Conservation (phyloP, 2,888 invertebrate genomes). For the Caradrina kadenii region DNA sequence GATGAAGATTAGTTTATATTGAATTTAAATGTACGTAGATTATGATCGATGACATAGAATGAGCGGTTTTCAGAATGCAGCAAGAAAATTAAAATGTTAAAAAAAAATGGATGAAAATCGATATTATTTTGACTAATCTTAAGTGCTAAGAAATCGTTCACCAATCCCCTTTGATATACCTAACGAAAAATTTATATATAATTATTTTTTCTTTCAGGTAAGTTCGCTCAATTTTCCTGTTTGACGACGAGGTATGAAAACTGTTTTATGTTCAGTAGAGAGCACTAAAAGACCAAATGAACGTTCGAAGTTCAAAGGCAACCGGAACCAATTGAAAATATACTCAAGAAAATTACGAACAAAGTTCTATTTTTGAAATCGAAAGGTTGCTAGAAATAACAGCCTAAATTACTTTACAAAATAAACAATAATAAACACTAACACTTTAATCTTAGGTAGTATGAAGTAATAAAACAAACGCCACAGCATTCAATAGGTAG, state of each 20-base stretch:
- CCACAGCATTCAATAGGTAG: slow-evolving; percentile 67
- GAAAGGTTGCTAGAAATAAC: slow-evolving; percentile 2
- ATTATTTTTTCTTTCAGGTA: slow-evolving; percentile 58
- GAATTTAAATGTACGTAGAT: too few relatives aligned
- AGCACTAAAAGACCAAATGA: slow-evolving; percentile 12
- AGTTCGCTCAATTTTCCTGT: slow-evolving; percentile 26
- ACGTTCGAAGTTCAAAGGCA: slow-evolving; percentile 20
- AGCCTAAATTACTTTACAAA: slow-evolving; percentile 1
- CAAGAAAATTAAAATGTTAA: too few relatives aligned
- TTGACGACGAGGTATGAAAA: slow-evolving; percentile 21
- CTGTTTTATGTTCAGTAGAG: slow-evolving; percentile 9
- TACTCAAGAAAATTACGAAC: neutral
- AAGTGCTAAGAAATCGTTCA: slow-evolving; percentile 26
- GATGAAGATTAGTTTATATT: too few relatives aligned
- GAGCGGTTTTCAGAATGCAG: too few relatives aligned
- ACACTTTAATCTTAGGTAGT: slow-evolving; percentile 36
- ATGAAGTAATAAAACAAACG: slow-evolving; percentile 33
- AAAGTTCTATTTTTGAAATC: slow-evolving; percentile 21
- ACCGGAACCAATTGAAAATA: slow-evolving; percentile 14
- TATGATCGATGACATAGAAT: too few relatives aligned
- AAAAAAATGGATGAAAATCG: slow-evolving; percentile 13
- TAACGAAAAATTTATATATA: slow-evolving; percentile 4
- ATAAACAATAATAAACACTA: slow-evolving; percentile 14
- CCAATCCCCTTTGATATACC: slow-evolving; percentile 38
- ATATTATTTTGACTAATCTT: slow-evolving; percentile 22